Evolutionary conservation across 2,797 vertebrate genomes (phyloP).

Genomic region (Anguilla megastoma): DNA sequence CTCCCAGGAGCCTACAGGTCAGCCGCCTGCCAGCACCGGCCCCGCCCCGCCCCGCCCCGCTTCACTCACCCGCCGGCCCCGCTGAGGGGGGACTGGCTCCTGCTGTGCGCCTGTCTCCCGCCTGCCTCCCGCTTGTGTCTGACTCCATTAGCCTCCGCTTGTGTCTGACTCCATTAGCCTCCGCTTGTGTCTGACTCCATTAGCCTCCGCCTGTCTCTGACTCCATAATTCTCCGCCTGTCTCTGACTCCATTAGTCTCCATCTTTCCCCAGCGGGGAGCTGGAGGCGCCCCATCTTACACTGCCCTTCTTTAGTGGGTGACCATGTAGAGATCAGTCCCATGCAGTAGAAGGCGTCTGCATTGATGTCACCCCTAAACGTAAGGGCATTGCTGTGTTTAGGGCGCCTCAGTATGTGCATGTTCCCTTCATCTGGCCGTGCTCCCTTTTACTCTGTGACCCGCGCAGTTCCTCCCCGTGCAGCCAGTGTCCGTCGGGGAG

Average conservation of each 20-base stretch:
- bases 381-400: background rate
- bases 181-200: conserved; percentile 2
- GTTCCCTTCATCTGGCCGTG: background rate
- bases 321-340: background rate
- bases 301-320: background rate
- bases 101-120: conserved; percentile 25
- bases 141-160: background rate
- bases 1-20: conserved; percentile 81
- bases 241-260: background rate
- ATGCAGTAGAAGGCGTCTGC: background rate
- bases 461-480: background rate
- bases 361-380: background rate
- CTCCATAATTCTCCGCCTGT: background rate
- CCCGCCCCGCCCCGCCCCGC: conserved; percentile 51
- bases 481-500: background rate
- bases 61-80: conserved; percentile 19
- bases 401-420: conserved; percentile 16
- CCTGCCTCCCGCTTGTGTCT: conserved; percentile 20
- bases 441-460: background rate
- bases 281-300: background rate
- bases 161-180: background rate
- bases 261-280: background rate
- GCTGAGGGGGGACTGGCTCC: conserved; percentile 15
- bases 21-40: conserved; percentile 85
- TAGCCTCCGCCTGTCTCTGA: background rate